Evolutionary conservation across 2,888 invertebrate species (phyloP), one percentile per base, ranked within the genome.

Genomic region (Nomada lathburiana): DNA sequence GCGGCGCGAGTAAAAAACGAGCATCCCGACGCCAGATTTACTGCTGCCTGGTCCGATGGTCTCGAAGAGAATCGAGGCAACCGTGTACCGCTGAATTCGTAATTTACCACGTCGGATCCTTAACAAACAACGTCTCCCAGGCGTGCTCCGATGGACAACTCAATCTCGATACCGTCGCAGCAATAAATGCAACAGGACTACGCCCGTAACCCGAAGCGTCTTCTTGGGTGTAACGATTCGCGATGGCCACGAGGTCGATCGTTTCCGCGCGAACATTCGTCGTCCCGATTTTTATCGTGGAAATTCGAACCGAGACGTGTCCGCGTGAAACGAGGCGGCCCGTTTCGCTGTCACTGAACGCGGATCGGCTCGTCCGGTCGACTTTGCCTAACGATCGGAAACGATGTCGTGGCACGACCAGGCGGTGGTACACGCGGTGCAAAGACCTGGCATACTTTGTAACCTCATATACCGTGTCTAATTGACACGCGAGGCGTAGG

Each of bases 401-500:
- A 86, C 84, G 88, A 84, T 89, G 84, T 80, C 76, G 82, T 70
- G 80, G 87, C 84, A 57, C 69, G 84, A 63, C 79, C 75, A 73
- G 80, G 78, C 69, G 10, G 42, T 76, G 76, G 65, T 63, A 60
- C 76, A 50, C 65, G 64, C 76, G 82, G 88, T 85, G 88, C 88
- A 88, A 88, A 88, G 89, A 86, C 86, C 90, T 83, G 83, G 85
- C 82, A 83, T 87, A 90, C 90, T 89, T 90, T 90, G 88, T 89
- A 89, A 90, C 89, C 87, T 87, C 89, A 87, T 90, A 87, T 84
- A 90, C 90, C 91, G 88, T 91, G 88, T 90, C 91, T 90, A 92
- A 92, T 92, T 91, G 92, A 91, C 93, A 93, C 92, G 92, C 92
- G 90, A 91, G 89, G 87, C 86, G 86, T 80, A 84, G 85, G 88